A percentile compares a stretch with the other conserved stretches of the same genome.
These are phyloP conservation scores for Limnephilus lunatus DNA, from an alignment of 2,888 invertebrate species.

Conservation along the genomic window DNA sequence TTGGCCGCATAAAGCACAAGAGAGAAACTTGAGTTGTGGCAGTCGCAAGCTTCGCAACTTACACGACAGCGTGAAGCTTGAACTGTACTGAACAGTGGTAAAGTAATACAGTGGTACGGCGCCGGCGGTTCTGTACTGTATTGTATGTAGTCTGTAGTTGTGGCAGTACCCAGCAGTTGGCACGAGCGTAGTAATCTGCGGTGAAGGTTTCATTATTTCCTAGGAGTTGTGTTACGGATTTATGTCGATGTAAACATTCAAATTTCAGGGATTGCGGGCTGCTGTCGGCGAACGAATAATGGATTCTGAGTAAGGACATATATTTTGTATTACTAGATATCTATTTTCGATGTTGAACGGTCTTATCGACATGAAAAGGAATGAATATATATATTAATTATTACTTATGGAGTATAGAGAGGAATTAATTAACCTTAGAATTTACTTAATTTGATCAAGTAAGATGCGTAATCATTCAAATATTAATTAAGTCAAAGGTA, in stretches of 20 bases:
- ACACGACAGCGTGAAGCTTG: background rate
- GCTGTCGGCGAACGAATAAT: slow-evolving; percentile 16
- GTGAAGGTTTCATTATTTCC: slow-evolving; percentile 35
- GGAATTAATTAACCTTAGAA: background rate
- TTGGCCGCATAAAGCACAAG: slow-evolving; percentile 46
- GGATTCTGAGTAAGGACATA: background rate
- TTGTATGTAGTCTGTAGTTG: background rate
- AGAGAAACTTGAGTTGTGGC: slow-evolving; percentile 40
- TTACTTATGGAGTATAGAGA: background rate
- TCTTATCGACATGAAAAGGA: background rate
- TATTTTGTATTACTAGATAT: background rate
- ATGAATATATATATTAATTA: too few relatives aligned
- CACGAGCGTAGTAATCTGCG: slow-evolving; percentile 26
- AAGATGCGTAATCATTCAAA: too few relatives aligned
- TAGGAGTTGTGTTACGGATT: slow-evolving; percentile 22
- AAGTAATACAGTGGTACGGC: background rate
- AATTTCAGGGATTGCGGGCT: background rate
- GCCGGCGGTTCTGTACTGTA: background rate
- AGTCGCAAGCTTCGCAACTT: slow-evolving; percentile 45
- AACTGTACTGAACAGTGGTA: background rate
- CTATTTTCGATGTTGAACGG: background rate
- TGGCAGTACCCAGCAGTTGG: slow-evolving; percentile 33
- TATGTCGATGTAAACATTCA: slow-evolving; percentile 29
- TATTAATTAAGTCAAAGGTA: too few relatives aligned
- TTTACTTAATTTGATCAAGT: too few relatives aligned